Conservation (phyloP, 2,797 vertebrate species). For the Girardinus metallicus region DNA sequence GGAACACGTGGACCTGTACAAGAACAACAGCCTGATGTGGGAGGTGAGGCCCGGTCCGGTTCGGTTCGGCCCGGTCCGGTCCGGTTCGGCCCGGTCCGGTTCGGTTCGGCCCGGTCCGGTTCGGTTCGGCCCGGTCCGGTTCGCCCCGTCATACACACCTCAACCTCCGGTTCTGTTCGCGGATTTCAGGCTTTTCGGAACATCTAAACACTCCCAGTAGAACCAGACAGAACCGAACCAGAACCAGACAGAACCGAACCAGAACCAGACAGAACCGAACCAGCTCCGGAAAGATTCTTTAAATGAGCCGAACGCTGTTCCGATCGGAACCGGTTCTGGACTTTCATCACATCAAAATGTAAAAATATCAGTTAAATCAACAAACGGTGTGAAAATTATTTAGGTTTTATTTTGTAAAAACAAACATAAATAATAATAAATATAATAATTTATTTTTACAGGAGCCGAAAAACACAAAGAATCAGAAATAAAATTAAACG, state of each 20-base stretch:
- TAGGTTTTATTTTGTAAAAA: neutral
- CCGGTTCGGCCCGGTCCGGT: too few species aligned
- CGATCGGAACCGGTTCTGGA: neutral
- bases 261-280: neutral
- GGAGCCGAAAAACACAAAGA: too few species aligned
- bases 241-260: neutral
- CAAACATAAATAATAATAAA: too few species aligned
- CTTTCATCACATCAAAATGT: too few species aligned
- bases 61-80: neutral
- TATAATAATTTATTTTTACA: too few species aligned
- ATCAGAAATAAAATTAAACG: too few species aligned
- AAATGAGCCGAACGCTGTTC: neutral
- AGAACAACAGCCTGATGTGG: constrained; percentile 99
- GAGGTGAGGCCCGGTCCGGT: constrained; percentile 76
- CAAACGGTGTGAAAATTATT: neutral
- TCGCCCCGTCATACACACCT: too few species aligned
- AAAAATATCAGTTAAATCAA: too few species aligned
- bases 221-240: neutral
- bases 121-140: too few species aligned
- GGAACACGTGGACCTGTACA: constrained; percentile 94
- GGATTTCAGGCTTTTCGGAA: too few species aligned
- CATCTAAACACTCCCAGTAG: neutral
- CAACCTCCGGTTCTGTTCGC: too few species aligned
- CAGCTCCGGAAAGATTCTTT: neutral
- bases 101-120: too few species aligned